Percentiles rank a stretch among this genome's conserved stretches.
phyloP scores from a whole-genome alignment of 2,888 invertebrate genomes.

The Stenchaetothrips biformis region DNA sequence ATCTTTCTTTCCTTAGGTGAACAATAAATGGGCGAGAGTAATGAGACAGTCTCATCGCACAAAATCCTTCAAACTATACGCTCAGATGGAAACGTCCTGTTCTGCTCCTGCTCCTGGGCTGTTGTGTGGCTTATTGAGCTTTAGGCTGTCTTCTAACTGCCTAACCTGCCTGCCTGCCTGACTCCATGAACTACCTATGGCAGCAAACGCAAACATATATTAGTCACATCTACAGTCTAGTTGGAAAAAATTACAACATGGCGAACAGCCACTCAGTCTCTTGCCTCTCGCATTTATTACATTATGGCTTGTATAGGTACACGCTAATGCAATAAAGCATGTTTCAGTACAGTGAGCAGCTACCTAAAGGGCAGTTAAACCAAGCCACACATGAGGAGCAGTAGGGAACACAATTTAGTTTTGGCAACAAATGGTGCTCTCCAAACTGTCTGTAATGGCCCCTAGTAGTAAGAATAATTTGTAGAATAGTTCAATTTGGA shows the following conservation, averaged over 20 bases:
- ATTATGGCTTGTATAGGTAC: neutral
- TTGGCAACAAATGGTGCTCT: neutral
- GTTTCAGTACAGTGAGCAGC: neutral
- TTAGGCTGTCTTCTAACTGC: slow-evolving; percentile 24
- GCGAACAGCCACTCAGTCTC: neutral
- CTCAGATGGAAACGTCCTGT: slow-evolving; percentile 11
- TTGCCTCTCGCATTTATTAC: neutral
- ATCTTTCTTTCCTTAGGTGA: slow-evolving; percentile 8
- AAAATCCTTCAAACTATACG: neutral
- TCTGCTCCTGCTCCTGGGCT: slow-evolving; percentile 24
- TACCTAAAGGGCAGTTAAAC: neutral
- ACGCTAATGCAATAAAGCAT: neutral
- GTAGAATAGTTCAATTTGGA: no score
- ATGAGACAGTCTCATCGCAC: neutral
- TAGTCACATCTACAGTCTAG: slow-evolving; percentile 8
- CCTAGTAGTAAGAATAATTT: no score
- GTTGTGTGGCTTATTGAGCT: slow-evolving; percentile 18
- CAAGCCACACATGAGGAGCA: neutral
- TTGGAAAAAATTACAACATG: neutral
- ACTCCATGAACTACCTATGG: slow-evolving; percentile 22
- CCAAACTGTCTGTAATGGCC: no score
- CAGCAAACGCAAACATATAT: slow-evolving; percentile 20
- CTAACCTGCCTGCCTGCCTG: slow-evolving; percentile 22
- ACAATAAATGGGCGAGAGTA: neutral
- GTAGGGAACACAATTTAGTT: neutral